Base-by-base conservation (phyloP, 2,888 invertebrate species). In the Mythimna ferrago region DNA sequence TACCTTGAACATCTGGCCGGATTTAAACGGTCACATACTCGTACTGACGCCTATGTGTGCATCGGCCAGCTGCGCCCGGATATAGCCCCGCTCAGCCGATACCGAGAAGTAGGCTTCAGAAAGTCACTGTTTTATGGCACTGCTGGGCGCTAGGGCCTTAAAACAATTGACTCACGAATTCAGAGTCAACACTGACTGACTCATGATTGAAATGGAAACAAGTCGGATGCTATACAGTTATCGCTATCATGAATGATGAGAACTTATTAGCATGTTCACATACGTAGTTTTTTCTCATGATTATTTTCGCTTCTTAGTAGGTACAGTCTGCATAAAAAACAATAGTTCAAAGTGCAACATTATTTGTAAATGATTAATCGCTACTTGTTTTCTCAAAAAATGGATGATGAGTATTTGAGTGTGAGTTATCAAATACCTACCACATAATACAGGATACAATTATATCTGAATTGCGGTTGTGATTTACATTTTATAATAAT, bases 161-260 rank as follows among this genome's bases (percentile, higher is more conserved):
- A 26, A 32, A 32, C 32, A 48, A 69, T 11, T 35, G 38, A 77
- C 11, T 58, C 66, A 61, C 19, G 21, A 54, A 38, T 16, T 35
- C 58, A 44, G 32, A 66, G 35, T 53, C 54, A 61, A 3, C 21
- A 38, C 14, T 78, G 73, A 78, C 19, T 68, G 73, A 78, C 19
- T 68, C 51, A 78, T 41, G 14, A 54, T 44, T 21, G 0, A 35
- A 16, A 53, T 41, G 57, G 21, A 44, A 65, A 64, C 44, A 41
- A 61, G n/a, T 57, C 32, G 10, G 6, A 2, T 16, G 41, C 10
- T 21, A 63, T 26, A 26, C 26, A 16, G 51, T 64, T 78, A 71
- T 9, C 44, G n/a, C 60, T 73, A 65, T 38, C 7, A 48, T 77
- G 38, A 74, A 80, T 54, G 57, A 64, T 65, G 62, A 41, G 79